Evolutionary conservation across 2,888 invertebrate genomes (phyloP), one percentile per base, ranked within the genome.

Genomic region (Frankliniella fusca): DNA sequence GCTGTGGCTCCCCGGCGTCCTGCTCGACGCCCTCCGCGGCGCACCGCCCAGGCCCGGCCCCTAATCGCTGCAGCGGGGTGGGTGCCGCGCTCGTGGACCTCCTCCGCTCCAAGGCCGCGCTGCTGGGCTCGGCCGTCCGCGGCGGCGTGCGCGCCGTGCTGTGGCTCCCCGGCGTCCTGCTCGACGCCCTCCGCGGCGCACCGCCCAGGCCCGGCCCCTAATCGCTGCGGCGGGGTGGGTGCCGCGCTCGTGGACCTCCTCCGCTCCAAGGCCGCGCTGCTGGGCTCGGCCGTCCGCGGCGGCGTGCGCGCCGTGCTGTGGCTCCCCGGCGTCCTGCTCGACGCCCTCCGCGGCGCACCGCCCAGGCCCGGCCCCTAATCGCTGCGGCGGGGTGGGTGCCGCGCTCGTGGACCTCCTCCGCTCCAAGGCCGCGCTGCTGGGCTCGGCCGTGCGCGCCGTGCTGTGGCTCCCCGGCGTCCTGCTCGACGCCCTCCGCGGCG

Each of bases 391-490:
- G n/a, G 54, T 54, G 54, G 54, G 54, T 15, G 54, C 54, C 54
- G 38, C 38, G 5, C 15, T 54, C 54, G 20, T 54, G 11, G 10
- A 11, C 54, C 54, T 54, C 11, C 54, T 54, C 54, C 5, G 15
- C 54, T 54, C 54, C 54, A 54, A 54, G 54, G 54, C 54, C 54
- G 10, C 54, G 54, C 15, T 54, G 54, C 12, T 54, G 15, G 54
- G 54, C 54, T 54, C 54, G 18, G 70, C 27, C 27, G 70, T 76
- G 23, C 70, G 27, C 27, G 70, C 70, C 70, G 70, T 76, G 11
- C 70, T 76, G 23, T 76, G 70, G 70, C 70, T 76, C 23, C 70
- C 70, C 11, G 70, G 70, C 70, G 27, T 23, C 70, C 23, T 76
- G 23, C n/a, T 76, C 23, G 70, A 76, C 70, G 27, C 70, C 27